A percentile compares a stretch with the other conserved stretches of the same genome.
Conservation (phyloP, 2,888 invertebrate genomes). For the Callinectes sapidus region DNA sequence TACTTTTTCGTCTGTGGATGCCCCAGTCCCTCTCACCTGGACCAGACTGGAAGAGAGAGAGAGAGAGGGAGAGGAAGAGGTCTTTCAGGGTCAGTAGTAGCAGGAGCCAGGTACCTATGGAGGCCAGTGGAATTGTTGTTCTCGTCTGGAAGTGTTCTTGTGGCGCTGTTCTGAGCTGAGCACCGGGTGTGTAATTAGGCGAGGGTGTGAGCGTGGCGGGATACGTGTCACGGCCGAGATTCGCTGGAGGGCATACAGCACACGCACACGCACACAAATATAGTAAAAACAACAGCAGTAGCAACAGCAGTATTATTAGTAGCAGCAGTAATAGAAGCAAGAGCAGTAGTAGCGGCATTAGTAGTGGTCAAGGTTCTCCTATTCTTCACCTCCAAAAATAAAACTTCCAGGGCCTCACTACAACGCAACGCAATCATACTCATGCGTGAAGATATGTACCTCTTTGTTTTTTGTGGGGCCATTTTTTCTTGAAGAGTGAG, state of each 20-base stretch:
- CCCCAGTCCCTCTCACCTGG: not conserved
- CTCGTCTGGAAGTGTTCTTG: not conserved
- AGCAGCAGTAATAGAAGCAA: not conserved
- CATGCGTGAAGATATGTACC: slow-evolving; percentile 3
- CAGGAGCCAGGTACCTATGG: not conserved
- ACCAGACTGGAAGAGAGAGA: not conserved
- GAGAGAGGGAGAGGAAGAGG: not conserved
- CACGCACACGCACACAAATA: not conserved
- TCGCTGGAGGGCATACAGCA: not conserved
- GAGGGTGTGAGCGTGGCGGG: slow-evolving; percentile 3
- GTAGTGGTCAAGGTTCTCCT: not conserved
- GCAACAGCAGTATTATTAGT: not conserved
- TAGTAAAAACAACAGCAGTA: not conserved
- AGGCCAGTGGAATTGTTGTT: not conserved
- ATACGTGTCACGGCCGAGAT: not conserved
- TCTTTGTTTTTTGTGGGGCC: not conserved
- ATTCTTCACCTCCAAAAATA: not conserved
- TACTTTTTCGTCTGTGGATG: slow-evolving; percentile 11
- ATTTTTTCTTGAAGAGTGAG: slow-evolving; percentile 10
- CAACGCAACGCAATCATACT: not conserved
- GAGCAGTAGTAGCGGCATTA: not conserved
- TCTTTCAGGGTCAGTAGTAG: not conserved
- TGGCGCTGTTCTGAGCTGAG: not conserved
- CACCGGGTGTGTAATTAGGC: not conserved
- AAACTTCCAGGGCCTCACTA: not conserved